Conservation (phyloP, 2,888 invertebrate species). For the Polyommatus iphigenia region DNA sequence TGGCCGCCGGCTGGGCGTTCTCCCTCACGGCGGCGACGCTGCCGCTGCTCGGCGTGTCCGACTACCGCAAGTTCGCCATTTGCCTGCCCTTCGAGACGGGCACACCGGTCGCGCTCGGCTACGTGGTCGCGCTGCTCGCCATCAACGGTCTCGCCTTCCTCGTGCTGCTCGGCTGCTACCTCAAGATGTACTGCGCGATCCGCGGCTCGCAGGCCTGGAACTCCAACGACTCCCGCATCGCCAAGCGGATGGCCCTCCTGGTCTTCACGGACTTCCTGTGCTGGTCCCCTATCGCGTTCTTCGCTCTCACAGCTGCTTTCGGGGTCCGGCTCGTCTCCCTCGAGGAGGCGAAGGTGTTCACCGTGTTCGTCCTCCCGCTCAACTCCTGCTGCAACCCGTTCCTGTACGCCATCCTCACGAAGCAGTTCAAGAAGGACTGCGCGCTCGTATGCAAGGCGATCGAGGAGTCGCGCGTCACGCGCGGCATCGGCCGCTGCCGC, state of each 20-base stretch:
- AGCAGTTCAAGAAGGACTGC: constrained; percentile 98
- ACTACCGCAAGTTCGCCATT: constrained; percentile 97
- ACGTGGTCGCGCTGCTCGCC: constrained; percentile 94
- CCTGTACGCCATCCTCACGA: constrained; percentile 97
- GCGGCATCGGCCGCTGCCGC: constrained; percentile 91
- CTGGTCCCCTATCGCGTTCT: constrained; percentile 99
- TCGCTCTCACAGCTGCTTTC: constrained; percentile 95
- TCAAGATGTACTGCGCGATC: constrained; percentile 98
- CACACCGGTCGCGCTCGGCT: constrained; percentile 88
- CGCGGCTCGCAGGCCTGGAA: constrained; percentile 99
- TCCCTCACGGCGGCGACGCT: constrained; percentile 92
- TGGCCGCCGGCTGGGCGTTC: constrained; percentile 96
- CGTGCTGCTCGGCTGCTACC: constrained; percentile 96
- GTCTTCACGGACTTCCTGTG: constrained; percentile 98
- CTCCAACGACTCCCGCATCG: constrained; percentile 97
- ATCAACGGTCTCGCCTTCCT: constrained; percentile 97
- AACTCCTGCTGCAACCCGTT: constrained; percentile 99
- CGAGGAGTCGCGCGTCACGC: constrained; percentile 94
- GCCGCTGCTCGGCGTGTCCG: constrained; percentile 94
- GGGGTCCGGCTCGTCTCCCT: constrained; percentile 94
- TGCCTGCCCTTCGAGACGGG: constrained; percentile 97
- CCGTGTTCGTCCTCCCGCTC: constrained; percentile 96
- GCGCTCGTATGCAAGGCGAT: constrained; percentile 97
- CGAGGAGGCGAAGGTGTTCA: constrained; percentile 97
- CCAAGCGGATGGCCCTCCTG: constrained; percentile 96